A percentile compares a stretch with the other conserved stretches of the same genome.
These are phyloP conservation scores for Sacculina carcini DNA, from an alignment of 2,888 invertebrate species.

Conservation along the genomic window DNA sequence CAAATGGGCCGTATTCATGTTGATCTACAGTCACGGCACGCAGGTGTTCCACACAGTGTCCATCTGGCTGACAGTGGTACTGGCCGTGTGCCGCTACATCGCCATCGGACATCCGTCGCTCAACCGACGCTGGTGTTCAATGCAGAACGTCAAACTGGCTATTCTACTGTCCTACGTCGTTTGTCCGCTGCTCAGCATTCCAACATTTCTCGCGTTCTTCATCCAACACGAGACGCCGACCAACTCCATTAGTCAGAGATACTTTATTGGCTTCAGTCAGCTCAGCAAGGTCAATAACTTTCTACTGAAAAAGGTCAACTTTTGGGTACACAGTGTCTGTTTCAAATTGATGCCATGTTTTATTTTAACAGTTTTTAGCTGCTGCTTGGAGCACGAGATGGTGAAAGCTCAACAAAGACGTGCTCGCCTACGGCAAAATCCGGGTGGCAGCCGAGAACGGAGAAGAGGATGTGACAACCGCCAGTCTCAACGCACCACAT, in stretches of 20 bases:
- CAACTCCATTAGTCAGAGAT: slow-evolving; percentile 18
- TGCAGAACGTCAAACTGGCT: slow-evolving; percentile 43
- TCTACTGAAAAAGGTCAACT: slow-evolving; percentile 32
- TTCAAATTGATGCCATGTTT: slow-evolving; percentile 75
- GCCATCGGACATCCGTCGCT: slow-evolving; percentile 55
- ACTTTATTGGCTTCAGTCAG: slow-evolving; percentile 38
- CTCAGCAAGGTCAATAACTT: slow-evolving; percentile 30
- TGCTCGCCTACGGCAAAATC: slow-evolving; percentile 7
- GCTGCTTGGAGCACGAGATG: slow-evolving; percentile 12
- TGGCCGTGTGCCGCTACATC: slow-evolving; percentile 78
- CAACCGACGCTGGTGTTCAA: slow-evolving; percentile 55
- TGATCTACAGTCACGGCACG: slow-evolving; percentile 67
- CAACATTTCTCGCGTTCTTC: slow-evolving; percentile 11
- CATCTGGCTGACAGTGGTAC: slow-evolving; percentile 68
- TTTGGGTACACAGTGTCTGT: slow-evolving; percentile 75
- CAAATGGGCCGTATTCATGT: slow-evolving; percentile 54
- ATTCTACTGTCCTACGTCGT: slow-evolving; percentile 37
- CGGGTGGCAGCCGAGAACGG: background rate
- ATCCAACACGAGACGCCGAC: slow-evolving; percentile 8
- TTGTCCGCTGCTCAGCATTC: slow-evolving; percentile 13
- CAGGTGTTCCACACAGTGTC: slow-evolving; percentile 71
- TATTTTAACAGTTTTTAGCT: slow-evolving; percentile 37
- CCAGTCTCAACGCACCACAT: slow-evolving; percentile 13
- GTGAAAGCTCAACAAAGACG: slow-evolving; percentile 11
- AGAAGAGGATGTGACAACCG: slow-evolving; percentile 8